Evolutionary conservation across 2,888 invertebrate genomes (phyloP).

Genomic region (Chrysolina oricalcia): DNA sequence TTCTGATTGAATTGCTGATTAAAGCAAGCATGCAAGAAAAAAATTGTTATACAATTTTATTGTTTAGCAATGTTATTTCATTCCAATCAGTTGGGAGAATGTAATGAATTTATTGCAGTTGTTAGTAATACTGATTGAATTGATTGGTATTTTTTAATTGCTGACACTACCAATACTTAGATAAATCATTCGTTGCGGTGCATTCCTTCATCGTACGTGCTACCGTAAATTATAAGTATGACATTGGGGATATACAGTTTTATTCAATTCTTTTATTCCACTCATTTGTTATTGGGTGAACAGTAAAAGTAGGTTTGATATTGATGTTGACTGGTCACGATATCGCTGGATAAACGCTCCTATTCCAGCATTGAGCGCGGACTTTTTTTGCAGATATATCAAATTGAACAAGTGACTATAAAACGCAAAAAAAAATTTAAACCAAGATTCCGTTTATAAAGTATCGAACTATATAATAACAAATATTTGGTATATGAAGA

Average conservation of each 20-base stretch:
- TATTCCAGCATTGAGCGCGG: no score
- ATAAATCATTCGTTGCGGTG: constrained; percentile 30
- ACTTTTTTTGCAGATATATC: no score
- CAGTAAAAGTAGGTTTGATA: neutral
- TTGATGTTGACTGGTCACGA: constrained; percentile 9
- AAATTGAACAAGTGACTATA: no score
- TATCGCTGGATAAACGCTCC: neutral
- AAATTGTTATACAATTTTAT: neutral
- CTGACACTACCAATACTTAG: constrained; percentile 32
- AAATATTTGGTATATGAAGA: no score
- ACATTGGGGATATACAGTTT: neutral
- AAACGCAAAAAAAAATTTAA: no score
- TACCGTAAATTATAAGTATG: constrained; percentile 25
- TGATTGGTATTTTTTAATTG: constrained; percentile 46
- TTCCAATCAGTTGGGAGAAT: constrained; percentile 20
- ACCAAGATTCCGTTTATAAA: no score
- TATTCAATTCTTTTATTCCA: neutral
- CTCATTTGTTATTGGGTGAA: neutral
- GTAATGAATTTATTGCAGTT: constrained; percentile 33
- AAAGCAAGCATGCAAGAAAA: neutral
- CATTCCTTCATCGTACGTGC: constrained; percentile 27
- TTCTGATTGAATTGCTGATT: neutral
- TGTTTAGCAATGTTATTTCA: neutral
- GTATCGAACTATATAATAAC: no score
- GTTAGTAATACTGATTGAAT: constrained; percentile 40